Base-by-base conservation (phyloP, 2,888 invertebrate genomes). In the Anaspis maculata region DNA sequence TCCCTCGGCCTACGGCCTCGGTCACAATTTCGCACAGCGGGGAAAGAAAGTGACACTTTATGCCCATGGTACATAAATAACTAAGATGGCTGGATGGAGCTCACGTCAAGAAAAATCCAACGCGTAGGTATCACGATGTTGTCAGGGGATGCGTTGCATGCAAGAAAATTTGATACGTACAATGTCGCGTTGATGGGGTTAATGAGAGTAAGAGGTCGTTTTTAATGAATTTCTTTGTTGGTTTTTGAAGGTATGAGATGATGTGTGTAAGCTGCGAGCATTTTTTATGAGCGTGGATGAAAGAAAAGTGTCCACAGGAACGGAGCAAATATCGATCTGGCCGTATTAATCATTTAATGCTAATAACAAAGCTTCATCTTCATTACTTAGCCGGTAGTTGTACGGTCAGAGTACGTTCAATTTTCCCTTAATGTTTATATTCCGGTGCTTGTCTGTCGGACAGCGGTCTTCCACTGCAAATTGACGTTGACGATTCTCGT, bases 401-500 rank as follows among this genome's bases (percentile, higher is more conserved):
- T 34, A 38, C 31, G 38, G 34, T 34, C 30, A 29, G 32, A 34
- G 34, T 34, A 38, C 32, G 33, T 38, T 31, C 34, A 38, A 34
- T 38, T 38, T 38, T 38, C 34, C 38, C 38, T 30, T 28, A 34
- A 38, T 38, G 38, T 38, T 38, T 38, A 38, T 38, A 38, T 38
- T 34, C 34, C 38, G 28, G 34, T 19, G 34, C 34, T 38, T 34
- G 38, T 34, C 38, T 31, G 38, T 19, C 26, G 34, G 34, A 31
- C 34, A 34, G 27, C 38, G 34, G 38, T 34, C 32, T 31, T 31
- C 38, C 22, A 38, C 38, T 38, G 38, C 31, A 38, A 38, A 38
- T 38, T 38, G 38, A 38, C 38, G 34, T 38, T 38, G 38, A 38
- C 38, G 38, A 38, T 38, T 38, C 38, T 38, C 34, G 38, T 38